A percentile compares a stretch with the other conserved stretches of the same genome.
These are phyloP conservation scores for Temnothorax unifasciatus DNA, from an alignment of 2,888 invertebrate species.

Conservation along the genomic window DNA sequence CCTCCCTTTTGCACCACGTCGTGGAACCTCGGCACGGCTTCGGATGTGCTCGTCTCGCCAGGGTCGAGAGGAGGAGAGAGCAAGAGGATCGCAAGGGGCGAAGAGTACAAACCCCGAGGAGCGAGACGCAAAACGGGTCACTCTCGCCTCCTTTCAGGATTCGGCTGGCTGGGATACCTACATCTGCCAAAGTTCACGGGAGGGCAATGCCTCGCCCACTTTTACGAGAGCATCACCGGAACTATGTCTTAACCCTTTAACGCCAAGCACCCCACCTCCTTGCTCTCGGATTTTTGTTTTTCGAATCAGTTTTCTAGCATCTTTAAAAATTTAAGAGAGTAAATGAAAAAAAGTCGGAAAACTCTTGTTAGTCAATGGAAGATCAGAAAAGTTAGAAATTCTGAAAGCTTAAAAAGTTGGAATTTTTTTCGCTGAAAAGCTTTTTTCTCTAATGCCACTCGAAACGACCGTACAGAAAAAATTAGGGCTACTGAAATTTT, in stretches of 20 bases:
- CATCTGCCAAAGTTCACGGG: slow-evolving; percentile 83
- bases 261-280: background rate
- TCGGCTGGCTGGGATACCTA: slow-evolving; percentile 79
- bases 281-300: slow-evolving; percentile 5
- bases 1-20: slow-evolving; percentile 67
- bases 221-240: slow-evolving; percentile 71
- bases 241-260: slow-evolving; percentile 48
- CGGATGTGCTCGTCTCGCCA: slow-evolving; percentile 68
- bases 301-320: slow-evolving; percentile 30
- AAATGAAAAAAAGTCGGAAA: slow-evolving; percentile 18
- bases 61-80: slow-evolving; percentile 58
- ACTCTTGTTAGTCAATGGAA: slow-evolving; percentile 2
- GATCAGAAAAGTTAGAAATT: background rate
- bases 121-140: slow-evolving; percentile 83
- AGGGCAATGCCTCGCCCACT: slow-evolving; percentile 84
- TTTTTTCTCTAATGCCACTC: background rate
- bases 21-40: slow-evolving; percentile 74
- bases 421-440: background rate
- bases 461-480: background rate
- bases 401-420: background rate
- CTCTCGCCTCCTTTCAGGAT: slow-evolving; percentile 80
- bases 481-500: background rate
- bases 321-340: slow-evolving; percentile 1
- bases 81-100: slow-evolving; percentile 56
- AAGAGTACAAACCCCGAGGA: slow-evolving; percentile 64